Evolutionary conservation across 2,113 vertebrate genomes (phyloP).

Genomic region (Sisor rabdophorus): DNA sequence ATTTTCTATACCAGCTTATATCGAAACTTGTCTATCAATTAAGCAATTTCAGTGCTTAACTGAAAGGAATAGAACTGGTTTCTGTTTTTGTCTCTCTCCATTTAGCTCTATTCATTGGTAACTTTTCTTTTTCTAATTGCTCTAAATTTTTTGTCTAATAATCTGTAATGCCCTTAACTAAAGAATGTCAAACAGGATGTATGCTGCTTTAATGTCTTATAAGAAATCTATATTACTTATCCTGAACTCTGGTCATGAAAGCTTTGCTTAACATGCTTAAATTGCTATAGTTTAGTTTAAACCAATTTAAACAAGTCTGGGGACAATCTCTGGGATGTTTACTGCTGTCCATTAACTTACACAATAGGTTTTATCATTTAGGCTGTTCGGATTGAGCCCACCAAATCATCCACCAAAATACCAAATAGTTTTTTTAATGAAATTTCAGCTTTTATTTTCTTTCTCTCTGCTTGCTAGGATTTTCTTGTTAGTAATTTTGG

Average conservation of each 20-base stretch:
- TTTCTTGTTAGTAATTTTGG: slow-evolving; percentile 25
- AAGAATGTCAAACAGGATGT: neutral
- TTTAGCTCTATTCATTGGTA: neutral
- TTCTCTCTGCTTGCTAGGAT: neutral
- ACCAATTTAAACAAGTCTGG: neutral
- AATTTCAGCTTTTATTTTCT: neutral
- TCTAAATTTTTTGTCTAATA: neutral
- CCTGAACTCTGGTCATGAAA: neutral
- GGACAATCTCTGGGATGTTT: neutral
- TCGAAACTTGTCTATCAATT: neutral
- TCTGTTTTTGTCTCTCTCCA: neutral
- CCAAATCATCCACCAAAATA: neutral
- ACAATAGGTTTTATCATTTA: slow-evolving; percentile 18
- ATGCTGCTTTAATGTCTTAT: neutral
- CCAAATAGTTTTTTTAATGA: neutral
- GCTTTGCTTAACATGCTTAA: neutral
- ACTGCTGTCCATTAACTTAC: neutral
- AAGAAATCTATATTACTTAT: neutral
- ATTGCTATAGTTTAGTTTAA: neutral
- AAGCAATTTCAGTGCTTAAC: neutral
- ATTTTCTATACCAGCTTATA: too few relatives aligned
- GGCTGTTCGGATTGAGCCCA: neutral
- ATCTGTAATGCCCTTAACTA: neutral
- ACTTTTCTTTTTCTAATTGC: neutral
- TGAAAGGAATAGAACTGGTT: too few relatives aligned